phyloP scores from a whole-genome alignment of 23 tunicate genomes.

The Trididemnum nubilum region DNA sequence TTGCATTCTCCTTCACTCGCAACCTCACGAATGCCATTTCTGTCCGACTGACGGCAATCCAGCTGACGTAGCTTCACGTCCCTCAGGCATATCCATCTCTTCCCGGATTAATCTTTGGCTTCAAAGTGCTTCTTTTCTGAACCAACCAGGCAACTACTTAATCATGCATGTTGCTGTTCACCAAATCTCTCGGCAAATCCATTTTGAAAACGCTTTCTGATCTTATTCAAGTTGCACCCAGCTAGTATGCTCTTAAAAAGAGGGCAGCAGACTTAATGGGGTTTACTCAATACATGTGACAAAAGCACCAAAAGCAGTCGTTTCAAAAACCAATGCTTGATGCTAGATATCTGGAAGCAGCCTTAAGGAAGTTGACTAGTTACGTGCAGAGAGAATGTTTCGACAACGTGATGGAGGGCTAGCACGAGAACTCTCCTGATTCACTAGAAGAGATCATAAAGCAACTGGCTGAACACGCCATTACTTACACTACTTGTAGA shows the following conservation, averaged over 20 bases:
- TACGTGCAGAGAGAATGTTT: not conserved
- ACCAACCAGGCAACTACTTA: not conserved
- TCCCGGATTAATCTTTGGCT: not conserved
- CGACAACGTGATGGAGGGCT: not conserved
- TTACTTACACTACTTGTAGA: not conserved
- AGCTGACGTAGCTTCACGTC: not conserved
- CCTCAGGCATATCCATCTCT: not conserved
- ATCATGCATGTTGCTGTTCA: not conserved
- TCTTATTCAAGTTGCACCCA: not conserved
- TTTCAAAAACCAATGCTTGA: not conserved
- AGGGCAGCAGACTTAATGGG: not conserved
- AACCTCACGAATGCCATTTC: not conserved
- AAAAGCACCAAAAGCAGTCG: not conserved
- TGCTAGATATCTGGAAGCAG: not conserved
- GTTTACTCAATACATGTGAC: not conserved
- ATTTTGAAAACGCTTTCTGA: not conserved
- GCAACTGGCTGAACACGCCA: not conserved
- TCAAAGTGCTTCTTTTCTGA: not conserved
- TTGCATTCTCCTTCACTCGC: not conserved
- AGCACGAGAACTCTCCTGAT: not conserved
- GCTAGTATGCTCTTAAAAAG: not conserved
- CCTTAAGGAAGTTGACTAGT: not conserved
- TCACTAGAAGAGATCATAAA: not conserved
- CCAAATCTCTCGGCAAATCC: not conserved
- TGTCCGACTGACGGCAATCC: not conserved